phyloP scores from a whole-genome alignment of 2,113 vertebrate genomes.

The Erythrocebus patas region DNA sequence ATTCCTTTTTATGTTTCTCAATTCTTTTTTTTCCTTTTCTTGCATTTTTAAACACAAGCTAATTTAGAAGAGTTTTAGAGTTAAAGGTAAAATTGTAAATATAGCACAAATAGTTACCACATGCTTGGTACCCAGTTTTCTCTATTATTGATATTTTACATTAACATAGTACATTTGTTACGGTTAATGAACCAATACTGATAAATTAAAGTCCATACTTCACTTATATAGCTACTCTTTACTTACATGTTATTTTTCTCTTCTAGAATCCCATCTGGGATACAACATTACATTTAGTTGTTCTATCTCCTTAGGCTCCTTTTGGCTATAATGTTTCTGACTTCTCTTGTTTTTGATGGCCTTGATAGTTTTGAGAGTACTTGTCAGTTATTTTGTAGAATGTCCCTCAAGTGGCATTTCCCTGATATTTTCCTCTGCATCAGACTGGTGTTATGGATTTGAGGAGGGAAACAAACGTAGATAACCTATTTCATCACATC shows the following conservation, averaged over 20 bases:
- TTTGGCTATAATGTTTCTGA: neutral
- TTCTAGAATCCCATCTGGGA: neutral
- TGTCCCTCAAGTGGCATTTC: neutral
- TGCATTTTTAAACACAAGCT: neutral
- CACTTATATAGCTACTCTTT: neutral
- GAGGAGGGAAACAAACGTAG: neutral
- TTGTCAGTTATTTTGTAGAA: neutral
- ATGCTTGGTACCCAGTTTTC: rapidly evolving
- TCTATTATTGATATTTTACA: neutral
- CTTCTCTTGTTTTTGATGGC: neutral
- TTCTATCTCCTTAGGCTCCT: neutral
- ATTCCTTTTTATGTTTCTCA: neutral
- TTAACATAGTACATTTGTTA: neutral
- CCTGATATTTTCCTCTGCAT: neutral
- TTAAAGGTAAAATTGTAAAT: neutral
- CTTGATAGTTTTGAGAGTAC: neutral
- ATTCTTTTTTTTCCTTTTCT: neutral
- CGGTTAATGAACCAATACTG: neutral
- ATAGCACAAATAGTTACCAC: neutral
- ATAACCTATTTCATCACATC: neutral
- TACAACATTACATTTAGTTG: neutral
- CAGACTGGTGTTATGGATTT: neutral
- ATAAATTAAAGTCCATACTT: neutral
- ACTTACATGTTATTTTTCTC: neutral
- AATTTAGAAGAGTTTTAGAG: neutral